Evolutionary conservation across 2,113 vertebrate genomes (phyloP).

Genomic region (Anolis carolinensis): DNA sequence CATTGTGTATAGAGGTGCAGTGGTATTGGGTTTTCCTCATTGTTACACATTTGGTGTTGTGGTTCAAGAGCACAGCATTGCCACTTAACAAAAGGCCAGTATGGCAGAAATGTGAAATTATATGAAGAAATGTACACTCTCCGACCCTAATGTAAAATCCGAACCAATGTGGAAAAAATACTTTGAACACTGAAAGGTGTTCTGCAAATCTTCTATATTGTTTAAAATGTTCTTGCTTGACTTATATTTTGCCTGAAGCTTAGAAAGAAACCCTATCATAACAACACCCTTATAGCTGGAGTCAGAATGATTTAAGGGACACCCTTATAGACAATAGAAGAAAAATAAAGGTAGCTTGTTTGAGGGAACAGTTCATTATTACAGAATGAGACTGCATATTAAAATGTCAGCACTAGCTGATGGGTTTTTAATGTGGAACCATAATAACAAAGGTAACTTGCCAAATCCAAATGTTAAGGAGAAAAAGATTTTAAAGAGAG

Average conservation of each 20-base stretch:
- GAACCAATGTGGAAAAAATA: background rate
- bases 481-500: background rate
- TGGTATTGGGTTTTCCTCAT: too few relatives aligned
- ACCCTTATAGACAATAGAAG: background rate
- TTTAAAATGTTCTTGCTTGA: background rate
- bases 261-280: background rate
- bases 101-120: too few relatives aligned
- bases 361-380: conserved; percentile 11
- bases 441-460: conserved; percentile 18
- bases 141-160: background rate
- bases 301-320: conserved; percentile 9
- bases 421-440: conserved; percentile 23
- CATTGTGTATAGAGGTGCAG: too few relatives aligned
- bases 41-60: too few relatives aligned
- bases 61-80: too few relatives aligned
- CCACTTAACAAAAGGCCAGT: too few relatives aligned
- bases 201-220: background rate
- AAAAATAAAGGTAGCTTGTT: background rate
- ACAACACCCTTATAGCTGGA: background rate
- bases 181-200: background rate
- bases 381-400: conserved; percentile 13
- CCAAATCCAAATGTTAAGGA: conserved; percentile 5
- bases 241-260: background rate
- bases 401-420: conserved; percentile 35
- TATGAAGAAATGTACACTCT: too few relatives aligned